Percentiles rank a stretch among this genome's conserved stretches.
Evolutionary conservation across 2,888 invertebrate genomes (phyloP).

Genomic region (Hydrotaea diabolus): DNA sequence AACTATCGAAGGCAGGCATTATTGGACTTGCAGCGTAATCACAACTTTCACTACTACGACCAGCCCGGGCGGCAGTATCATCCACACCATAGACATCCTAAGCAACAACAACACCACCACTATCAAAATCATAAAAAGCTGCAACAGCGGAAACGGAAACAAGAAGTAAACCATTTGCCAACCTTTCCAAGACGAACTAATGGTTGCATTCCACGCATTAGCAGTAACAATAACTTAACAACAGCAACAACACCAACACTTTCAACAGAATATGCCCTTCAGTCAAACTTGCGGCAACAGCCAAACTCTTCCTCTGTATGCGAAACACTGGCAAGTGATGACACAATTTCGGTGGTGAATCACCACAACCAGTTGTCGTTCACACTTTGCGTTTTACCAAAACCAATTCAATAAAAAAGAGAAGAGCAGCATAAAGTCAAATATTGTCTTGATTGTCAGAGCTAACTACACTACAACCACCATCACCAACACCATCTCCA

Average conservation of each 20-base stretch:
- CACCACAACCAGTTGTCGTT: constrained; percentile 19
- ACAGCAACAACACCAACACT: constrained; percentile 32
- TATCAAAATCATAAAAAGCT: not conserved
- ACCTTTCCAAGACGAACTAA: constrained; percentile 51
- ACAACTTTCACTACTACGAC: constrained; percentile 31
- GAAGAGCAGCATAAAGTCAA: not conserved
- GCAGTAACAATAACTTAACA: constrained; percentile 44
- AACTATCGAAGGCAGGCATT: constrained; percentile 24
- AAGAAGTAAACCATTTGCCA: constrained; percentile 40
- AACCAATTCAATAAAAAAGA: constrained; percentile 24
- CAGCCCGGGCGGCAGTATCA: not conserved
- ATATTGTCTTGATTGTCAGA: too few relatives aligned
- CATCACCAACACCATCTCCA: constrained; percentile 1
- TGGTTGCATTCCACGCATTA: constrained; percentile 41
- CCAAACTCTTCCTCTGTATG: constrained; percentile 14
- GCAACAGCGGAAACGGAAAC: constrained; percentile 48
- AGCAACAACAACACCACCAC: constrained; percentile 1
- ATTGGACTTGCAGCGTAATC: constrained; percentile 23
- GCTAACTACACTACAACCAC: constrained; percentile 30
- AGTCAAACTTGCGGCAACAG: constrained; percentile 10
- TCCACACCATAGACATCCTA: not conserved
- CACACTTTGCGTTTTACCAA: constrained; percentile 18
- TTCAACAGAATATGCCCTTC: constrained; percentile 43
- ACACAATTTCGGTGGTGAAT: constrained; percentile 26
- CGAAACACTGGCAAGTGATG: constrained; percentile 27